Evolutionary conservation across 1,140 invertebrate genomes (phyloP).

Genomic region (Mesaphorura yosii): DNA sequence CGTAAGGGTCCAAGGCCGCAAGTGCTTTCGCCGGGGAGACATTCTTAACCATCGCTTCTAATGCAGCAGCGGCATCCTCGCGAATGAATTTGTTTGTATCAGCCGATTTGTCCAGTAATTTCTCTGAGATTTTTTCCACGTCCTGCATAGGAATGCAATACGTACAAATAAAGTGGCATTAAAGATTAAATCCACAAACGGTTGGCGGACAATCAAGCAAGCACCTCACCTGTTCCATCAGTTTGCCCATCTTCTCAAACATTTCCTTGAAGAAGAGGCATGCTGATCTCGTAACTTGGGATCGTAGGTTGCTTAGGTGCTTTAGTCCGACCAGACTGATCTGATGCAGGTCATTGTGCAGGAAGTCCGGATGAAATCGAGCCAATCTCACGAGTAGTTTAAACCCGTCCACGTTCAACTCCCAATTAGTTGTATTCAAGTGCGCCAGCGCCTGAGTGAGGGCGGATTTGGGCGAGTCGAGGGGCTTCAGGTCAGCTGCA

Average conservation of each 20-base stretch:
- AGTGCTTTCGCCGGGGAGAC: slow-evolving; percentile 48
- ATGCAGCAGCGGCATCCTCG: slow-evolving; percentile 67
- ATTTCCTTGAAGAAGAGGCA: slow-evolving; percentile 66
- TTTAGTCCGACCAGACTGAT: slow-evolving; percentile 56
- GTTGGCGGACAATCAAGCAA: not conserved
- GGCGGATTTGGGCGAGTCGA: slow-evolving; percentile 50
- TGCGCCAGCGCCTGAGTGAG: slow-evolving; percentile 51
- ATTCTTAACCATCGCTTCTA: slow-evolving; percentile 65
- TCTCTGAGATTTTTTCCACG: slow-evolving; percentile 66
- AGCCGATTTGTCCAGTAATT: slow-evolving; percentile 70
- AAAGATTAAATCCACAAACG: not conserved
- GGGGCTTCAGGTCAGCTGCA: slow-evolving; percentile 38
- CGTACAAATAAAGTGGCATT: not conserved
- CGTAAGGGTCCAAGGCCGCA: slow-evolving; percentile 47
- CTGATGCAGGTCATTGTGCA: slow-evolving; percentile 46
- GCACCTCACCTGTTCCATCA: slow-evolving; percentile 58
- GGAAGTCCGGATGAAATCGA: slow-evolving; percentile 53
- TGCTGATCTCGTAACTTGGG: slow-evolving; percentile 74
- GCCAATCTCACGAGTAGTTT: slow-evolving; percentile 58
- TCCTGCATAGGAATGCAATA: slow-evolving; percentile 55
- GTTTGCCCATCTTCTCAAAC: slow-evolving; percentile 55
- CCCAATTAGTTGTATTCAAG: slow-evolving; percentile 65
- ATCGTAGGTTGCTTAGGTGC: slow-evolving; percentile 75
- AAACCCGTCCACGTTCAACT: slow-evolving; percentile 65
- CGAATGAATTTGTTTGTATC: slow-evolving; percentile 87